These are phyloP conservation scores for Morone chrysops DNA, from an alignment of 2,113 vertebrate genomes.

Conservation along the genomic window DNA sequence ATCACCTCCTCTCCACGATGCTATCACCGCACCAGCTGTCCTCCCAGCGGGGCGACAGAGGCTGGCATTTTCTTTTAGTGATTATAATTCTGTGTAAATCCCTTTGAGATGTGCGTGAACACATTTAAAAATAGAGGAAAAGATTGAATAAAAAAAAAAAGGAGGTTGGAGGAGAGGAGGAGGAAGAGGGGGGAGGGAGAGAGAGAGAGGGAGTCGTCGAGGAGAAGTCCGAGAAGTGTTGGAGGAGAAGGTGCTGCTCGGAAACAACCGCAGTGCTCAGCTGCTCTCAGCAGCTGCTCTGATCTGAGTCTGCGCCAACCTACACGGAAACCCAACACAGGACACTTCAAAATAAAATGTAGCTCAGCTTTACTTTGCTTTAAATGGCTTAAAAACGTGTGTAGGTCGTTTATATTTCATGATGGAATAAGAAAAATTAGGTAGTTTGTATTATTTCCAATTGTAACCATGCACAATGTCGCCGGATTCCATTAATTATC, in stretches of 20 bases:
- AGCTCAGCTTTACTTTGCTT: background rate
- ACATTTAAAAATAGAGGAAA: background rate
- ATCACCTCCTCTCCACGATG: constrained; percentile 37
- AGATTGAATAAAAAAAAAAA: background rate
- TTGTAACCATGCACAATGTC: background rate
- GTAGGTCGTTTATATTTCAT: background rate
- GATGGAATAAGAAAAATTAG: background rate
- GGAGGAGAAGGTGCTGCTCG: background rate
- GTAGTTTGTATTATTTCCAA: background rate
- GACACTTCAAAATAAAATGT: constrained; percentile 46
- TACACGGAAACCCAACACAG: fast-evolving
- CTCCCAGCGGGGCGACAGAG: constrained; percentile 35
- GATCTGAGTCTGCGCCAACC: constrained; percentile 40
- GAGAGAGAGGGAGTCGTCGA: background rate
- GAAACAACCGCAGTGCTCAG: constrained; percentile 70
- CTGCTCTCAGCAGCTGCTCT: constrained; percentile 37
- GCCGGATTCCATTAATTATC: background rate
- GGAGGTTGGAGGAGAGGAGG: background rate
- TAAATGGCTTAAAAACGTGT: background rate
- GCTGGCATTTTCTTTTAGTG: constrained; percentile 21
- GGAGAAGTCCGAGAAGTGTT: background rate
- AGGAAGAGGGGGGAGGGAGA: too few species aligned
- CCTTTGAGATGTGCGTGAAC: background rate
- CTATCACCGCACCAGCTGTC: constrained; percentile 59
- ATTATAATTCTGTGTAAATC: background rate